A percentile compares a stretch with the other conserved stretches of the same genome.
phyloP scores from a whole-genome alignment of 2,113 vertebrate species.

The Montifringilla adamsi region DNA sequence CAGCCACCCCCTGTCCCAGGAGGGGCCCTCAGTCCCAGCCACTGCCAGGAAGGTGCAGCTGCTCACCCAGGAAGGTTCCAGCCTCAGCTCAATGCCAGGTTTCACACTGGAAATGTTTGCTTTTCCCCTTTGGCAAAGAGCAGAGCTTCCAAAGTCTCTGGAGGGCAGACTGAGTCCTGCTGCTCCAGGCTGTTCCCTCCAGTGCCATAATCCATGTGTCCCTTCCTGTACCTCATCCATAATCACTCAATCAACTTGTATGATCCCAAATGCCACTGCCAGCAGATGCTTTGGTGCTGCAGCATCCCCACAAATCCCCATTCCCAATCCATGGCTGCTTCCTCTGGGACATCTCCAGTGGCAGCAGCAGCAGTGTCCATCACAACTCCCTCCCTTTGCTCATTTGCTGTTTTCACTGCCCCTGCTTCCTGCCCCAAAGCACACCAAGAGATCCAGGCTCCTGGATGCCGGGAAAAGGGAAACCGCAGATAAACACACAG shows the following conservation, averaged over 20 bases:
- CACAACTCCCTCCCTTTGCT: not conserved
- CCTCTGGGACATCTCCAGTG: not conserved
- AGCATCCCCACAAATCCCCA: accelerated
- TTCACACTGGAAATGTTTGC: not conserved
- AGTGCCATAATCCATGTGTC: accelerated
- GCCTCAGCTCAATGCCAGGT: not conserved
- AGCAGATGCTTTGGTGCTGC: not conserved
- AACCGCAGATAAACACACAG: not conserved
- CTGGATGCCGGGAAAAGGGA: accelerated
- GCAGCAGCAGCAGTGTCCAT: not conserved
- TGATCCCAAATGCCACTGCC: accelerated
- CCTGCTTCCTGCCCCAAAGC: not conserved
- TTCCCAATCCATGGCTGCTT: accelerated
- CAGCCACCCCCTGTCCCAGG: accelerated
- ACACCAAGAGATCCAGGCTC: accelerated
- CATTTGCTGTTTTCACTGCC: accelerated
- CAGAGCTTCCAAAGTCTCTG: not conserved
- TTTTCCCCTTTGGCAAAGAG: not conserved
- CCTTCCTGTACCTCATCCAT: not conserved
- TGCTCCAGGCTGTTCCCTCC: not conserved
- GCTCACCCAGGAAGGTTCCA: not conserved
- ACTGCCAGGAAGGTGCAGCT: not conserved
- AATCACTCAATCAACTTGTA: accelerated
- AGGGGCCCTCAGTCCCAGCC: too few species aligned
- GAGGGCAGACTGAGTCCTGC: not conserved